A percentile compares a stretch with the other conserved stretches of the same genome.
These are phyloP conservation scores for Adrianichthys oophorus DNA, from an alignment of 2,797 vertebrate species.

Conservation along the genomic window DNA sequence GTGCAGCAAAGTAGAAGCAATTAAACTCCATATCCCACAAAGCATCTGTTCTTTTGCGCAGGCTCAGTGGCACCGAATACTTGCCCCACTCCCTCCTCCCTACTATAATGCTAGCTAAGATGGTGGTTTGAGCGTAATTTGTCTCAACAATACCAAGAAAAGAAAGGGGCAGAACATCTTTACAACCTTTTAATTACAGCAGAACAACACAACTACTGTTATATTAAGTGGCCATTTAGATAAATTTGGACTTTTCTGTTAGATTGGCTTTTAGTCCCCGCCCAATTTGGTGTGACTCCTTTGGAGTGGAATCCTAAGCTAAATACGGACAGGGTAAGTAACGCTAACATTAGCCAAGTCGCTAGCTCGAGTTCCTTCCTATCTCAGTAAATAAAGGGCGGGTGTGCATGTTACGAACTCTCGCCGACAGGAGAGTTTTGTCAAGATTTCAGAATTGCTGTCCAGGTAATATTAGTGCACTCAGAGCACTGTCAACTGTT, in stretches of 20 bases:
- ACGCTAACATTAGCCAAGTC: slow-evolving; percentile 59
- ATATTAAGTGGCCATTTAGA: slow-evolving; percentile 56
- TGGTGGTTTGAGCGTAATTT: slow-evolving; percentile 85
- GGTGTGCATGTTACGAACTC: background rate
- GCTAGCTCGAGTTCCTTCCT: slow-evolving; percentile 40
- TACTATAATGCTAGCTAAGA: slow-evolving; percentile 85
- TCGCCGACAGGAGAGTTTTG: background rate
- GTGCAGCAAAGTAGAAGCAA: background rate
- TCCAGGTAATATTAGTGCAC: slow-evolving; percentile 11
- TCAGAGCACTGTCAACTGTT: slow-evolving; percentile 54
- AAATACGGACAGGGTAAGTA: slow-evolving; percentile 85
- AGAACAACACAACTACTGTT: slow-evolving; percentile 61
- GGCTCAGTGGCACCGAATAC: slow-evolving; percentile 66
- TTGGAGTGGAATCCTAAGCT: slow-evolving; percentile 81
- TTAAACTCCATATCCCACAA: slow-evolving; percentile 69
- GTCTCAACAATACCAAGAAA: slow-evolving; percentile 78
- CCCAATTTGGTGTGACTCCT: slow-evolving; percentile 79
- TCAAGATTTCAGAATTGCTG: background rate
- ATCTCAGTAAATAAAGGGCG: slow-evolving; percentile 38
- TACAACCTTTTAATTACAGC: slow-evolving; percentile 64
- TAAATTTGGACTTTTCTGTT: slow-evolving; percentile 70
- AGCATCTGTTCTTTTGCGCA: slow-evolving; percentile 64
- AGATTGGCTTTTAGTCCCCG: slow-evolving; percentile 75
- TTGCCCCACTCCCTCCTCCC: slow-evolving; percentile 81
- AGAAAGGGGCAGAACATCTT: slow-evolving; percentile 74